Conservation (phyloP, 2,888 invertebrate genomes). For the Diaperis boleti region DNA sequence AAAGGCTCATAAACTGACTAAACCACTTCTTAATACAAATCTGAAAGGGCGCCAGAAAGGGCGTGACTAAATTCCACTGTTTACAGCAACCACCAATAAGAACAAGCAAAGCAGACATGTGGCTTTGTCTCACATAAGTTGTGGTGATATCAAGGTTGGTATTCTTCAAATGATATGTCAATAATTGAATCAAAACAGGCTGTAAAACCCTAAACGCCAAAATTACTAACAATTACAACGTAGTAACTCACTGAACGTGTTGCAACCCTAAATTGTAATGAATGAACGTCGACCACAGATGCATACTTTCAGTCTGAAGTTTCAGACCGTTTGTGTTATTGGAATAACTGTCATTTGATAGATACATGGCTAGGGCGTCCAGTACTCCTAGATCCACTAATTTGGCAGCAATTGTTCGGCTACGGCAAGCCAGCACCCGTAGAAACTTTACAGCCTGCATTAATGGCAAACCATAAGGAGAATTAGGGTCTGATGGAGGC, state of each 20-base stretch:
- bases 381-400: constrained; percentile 70
- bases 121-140: constrained; percentile 70
- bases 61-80: constrained; percentile 42
- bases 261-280: constrained; percentile 69
- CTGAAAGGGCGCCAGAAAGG: constrained; percentile 50
- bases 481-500: constrained; percentile 11
- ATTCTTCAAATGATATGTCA: constrained; percentile 72
- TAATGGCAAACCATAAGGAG: constrained; percentile 77
- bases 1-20: constrained; percentile 64
- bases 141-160: constrained; percentile 68
- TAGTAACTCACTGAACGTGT: constrained; percentile 61
- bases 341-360: constrained; percentile 68
- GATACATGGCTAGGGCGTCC: constrained; percentile 70
- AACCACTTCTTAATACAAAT: constrained; percentile 69
- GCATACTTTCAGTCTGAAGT: constrained; percentile 75
- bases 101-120: constrained; percentile 67
- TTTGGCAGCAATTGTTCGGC: constrained; percentile 68
- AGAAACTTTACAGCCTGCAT: constrained; percentile 79
- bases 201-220: constrained; percentile 62
- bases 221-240: background rate
- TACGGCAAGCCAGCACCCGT: constrained; percentile 77
- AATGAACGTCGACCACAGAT: constrained; percentile 71
- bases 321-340: constrained; percentile 69
- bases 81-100: constrained; percentile 47
- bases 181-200: constrained; percentile 70